phyloP scores from a whole-genome alignment of 2,888 invertebrate species.

The Timema podura region DNA sequence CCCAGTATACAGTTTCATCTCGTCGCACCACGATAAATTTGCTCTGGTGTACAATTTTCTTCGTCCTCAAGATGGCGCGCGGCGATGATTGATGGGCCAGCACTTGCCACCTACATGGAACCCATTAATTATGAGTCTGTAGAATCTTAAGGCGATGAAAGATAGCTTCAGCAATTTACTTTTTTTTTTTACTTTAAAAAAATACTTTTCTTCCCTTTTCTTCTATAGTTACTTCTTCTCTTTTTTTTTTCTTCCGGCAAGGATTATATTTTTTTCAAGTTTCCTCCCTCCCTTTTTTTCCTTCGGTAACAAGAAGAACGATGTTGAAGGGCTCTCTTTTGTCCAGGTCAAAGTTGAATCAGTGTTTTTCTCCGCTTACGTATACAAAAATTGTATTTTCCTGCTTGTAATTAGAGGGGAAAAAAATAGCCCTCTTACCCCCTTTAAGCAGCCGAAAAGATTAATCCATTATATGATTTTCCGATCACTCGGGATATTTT shows the following conservation, averaged over 20 bases:
- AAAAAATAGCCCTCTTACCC: no score
- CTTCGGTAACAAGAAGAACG: slow-evolving; percentile 14
- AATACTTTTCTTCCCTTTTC: slow-evolving; percentile 2
- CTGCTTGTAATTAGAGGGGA: no score
- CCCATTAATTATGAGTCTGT: slow-evolving; percentile 26
- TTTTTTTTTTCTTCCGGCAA: not conserved
- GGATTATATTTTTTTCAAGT: slow-evolving; percentile 3
- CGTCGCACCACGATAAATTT: not conserved
- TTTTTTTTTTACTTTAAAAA: slow-evolving; percentile 20
- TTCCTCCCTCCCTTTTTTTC: not conserved
- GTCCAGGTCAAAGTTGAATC: slow-evolving; percentile 11
- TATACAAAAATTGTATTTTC: slow-evolving; percentile 1
- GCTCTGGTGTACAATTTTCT: not conserved
- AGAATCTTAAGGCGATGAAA: slow-evolving; percentile 24
- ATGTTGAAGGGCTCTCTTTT: not conserved
- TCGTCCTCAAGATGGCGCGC: slow-evolving; percentile 20
- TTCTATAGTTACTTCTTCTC: slow-evolving; percentile 8
- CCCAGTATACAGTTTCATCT: no score
- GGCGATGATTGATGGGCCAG: slow-evolving; percentile 25
- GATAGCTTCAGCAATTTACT: slow-evolving; percentile 26
- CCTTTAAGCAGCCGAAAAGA: no score
- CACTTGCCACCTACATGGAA: slow-evolving; percentile 28
- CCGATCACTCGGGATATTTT: no score
- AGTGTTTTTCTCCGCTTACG: slow-evolving; percentile 14
- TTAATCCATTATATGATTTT: no score